Base-by-base conservation (phyloP, 1,140 invertebrate genomes). In the Chionoecetes opilio region DNA sequence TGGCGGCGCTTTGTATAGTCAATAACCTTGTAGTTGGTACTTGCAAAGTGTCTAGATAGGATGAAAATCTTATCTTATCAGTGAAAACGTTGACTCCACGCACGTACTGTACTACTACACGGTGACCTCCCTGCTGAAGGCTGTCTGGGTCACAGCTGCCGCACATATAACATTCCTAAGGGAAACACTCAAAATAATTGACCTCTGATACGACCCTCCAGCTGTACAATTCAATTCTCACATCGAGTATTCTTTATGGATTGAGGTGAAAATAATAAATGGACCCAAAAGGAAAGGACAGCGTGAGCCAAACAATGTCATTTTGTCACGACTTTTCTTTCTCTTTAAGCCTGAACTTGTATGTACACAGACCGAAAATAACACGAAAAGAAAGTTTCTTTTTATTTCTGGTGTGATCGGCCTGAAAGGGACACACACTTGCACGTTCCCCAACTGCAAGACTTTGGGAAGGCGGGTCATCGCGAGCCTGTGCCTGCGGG, bases 361-460 rank as follows among this genome's bases (percentile, higher is more conserved):
- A 26, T 75, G 63, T 75, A n/a, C 63, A 75, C 63, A 75, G n/a
- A 75, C 63, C 6, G 63, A 75, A 75, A 75, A 75, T n/a, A n/a
- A n/a, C n/a, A n/a, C n/a, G 21, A 75, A 75, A 63, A 63, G 26
- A 75, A 75, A 75, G n/a, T 3, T 75, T 75, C 63, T 75, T 26
- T 26, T n/a, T 75, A 75, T 26, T 75, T 75, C n/a, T 75, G n/a
- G 63, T 75, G 63, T 75, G 63, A 75, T 75, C 63, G 21, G 63
- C 63, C 26, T 75, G 26, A n/a, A 75, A 26, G 63, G 63, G 63
- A 75, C 41, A 46, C 63, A 75, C 63, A 75, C 63, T 75, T 75
- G 63, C 63, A 75, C 63, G 63, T n/a, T 75, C 21, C 63, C 63
- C 63, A 75, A 75, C 63, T n/a, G n/a, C 63, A 75, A 26, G 63